Conservation (phyloP, 2,797 vertebrate species). For the Pampus argenteus region DNA sequence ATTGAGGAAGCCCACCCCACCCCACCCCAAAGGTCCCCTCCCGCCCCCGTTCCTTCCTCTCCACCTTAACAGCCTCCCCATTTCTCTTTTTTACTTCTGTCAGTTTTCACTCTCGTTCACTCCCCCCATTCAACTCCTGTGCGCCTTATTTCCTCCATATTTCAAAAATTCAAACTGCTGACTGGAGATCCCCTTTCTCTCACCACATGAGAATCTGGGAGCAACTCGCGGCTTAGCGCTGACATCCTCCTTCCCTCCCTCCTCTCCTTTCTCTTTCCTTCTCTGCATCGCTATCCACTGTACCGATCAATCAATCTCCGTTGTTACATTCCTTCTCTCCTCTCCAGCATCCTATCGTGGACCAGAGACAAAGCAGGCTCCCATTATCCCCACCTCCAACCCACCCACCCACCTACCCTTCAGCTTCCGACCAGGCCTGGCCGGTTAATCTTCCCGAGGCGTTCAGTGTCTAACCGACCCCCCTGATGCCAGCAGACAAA, state of each 20-base stretch:
- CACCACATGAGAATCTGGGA: slow-evolving; percentile 63
- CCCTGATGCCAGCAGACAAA: slow-evolving; percentile 96
- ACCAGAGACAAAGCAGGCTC: slow-evolving; percentile 90
- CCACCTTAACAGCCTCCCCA: slow-evolving; percentile 70
- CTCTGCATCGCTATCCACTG: slow-evolving; percentile 68
- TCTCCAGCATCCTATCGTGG: slow-evolving; percentile 74
- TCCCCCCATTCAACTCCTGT: slow-evolving; percentile 64
- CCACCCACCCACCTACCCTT: slow-evolving; percentile 78
- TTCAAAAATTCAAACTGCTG: slow-evolving; percentile 62
- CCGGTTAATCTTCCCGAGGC: slow-evolving; percentile 99
- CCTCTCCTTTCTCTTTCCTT: slow-evolving; percentile 9
- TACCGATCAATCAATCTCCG: slow-evolving; percentile 80
- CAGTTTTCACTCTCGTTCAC: slow-evolving; percentile 56
- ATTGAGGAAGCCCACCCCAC: slow-evolving; percentile 88
- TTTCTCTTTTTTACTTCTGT: slow-evolving; percentile 84
- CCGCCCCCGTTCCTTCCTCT: slow-evolving; percentile 66
- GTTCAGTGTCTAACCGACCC: slow-evolving; percentile 97
- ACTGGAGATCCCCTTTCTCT: slow-evolving; percentile 77
- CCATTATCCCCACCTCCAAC: slow-evolving; percentile 81
- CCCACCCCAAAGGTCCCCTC: slow-evolving; percentile 83
- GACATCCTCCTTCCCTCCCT: slow-evolving; percentile 45
- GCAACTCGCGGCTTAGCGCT: slow-evolving; percentile 48
- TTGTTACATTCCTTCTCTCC: slow-evolving; percentile 78
- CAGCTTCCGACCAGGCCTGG: slow-evolving; percentile 95
- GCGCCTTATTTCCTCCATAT: slow-evolving; percentile 69